Percentiles rank a stretch among this genome's conserved stretches.
phyloP scores from a whole-genome alignment of 2,113 vertebrate species.

The Larimichthys polyactis region DNA sequence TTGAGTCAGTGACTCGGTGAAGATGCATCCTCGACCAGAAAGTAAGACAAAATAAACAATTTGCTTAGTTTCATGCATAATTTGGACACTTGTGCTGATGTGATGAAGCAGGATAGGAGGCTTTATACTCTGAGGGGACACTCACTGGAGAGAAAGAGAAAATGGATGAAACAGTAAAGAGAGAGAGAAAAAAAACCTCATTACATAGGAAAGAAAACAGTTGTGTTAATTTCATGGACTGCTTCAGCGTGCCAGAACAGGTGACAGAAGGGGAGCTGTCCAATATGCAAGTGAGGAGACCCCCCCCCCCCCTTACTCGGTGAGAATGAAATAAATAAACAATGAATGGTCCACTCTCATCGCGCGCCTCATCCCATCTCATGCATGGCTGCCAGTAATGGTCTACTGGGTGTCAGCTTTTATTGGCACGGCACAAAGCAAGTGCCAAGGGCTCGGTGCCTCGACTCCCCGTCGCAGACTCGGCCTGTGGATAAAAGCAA shows the following conservation, averaged over 20 bases:
- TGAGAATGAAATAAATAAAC: constrained; percentile 87
- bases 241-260: constrained; percentile 73
- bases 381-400: constrained; percentile 88
- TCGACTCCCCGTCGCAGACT: constrained; percentile 78
- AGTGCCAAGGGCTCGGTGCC: constrained; percentile 82
- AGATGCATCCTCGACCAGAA: constrained; percentile 8
- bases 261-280: constrained; percentile 77
- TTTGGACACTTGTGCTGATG: constrained; percentile 15
- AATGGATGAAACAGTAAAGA: constrained; percentile 24
- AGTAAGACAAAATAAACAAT: constrained; percentile 5
- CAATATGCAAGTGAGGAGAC: constrained; percentile 65
- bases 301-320: constrained; percentile 59
- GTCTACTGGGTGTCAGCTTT: constrained; percentile 86
- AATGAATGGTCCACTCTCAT: constrained; percentile 84
- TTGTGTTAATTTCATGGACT: constrained; percentile 73
- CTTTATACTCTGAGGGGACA: not conserved
- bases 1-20: not conserved
- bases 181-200: constrained; percentile 12
- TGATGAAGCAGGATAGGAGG: not conserved
- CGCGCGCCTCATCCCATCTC: constrained; percentile 86
- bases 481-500: constrained; percentile 87
- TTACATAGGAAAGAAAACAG: constrained; percentile 52
- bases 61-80: not conserved
- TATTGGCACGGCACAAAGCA: constrained; percentile 87
- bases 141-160: not conserved